A percentile compares a stretch with the other conserved stretches of the same genome.
Evolutionary conservation across 2,888 invertebrate species (phyloP).

Genomic region (Linnaemya vulpina): DNA sequence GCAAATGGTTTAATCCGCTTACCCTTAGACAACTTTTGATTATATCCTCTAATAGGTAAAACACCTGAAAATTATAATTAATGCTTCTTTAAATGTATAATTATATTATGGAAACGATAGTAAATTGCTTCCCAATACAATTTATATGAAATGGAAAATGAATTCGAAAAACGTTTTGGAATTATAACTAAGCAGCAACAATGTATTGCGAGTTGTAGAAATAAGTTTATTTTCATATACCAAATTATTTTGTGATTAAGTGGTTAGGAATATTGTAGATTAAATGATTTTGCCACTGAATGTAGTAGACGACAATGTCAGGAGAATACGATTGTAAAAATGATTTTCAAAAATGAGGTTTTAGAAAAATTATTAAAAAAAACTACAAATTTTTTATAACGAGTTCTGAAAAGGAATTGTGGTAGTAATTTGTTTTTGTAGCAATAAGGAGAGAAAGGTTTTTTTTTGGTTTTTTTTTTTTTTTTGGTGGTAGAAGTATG

Average conservation of each 20-base stretch:
- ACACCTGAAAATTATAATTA: constrained; percentile 53
- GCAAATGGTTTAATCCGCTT: constrained; percentile 54
- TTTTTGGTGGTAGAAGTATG: constrained; percentile 71
- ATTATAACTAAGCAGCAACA: neutral
- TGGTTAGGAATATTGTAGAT: constrained; percentile 50
- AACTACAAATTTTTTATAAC: constrained; percentile 27
- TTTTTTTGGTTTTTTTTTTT: constrained; percentile 63
- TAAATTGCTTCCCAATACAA: neutral
- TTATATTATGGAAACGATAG: neutral
- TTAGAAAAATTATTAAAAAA: constrained; percentile 38
- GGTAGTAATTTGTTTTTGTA: constrained; percentile 59
- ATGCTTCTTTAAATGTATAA: constrained; percentile 10
- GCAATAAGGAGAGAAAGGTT: constrained; percentile 52
- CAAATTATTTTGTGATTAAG: constrained; percentile 48
- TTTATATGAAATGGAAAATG: constrained; percentile 15
- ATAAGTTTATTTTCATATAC: constrained; percentile 54
- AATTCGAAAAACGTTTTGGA: neutral
- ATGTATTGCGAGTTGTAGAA: constrained; percentile 18
- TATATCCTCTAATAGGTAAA: constrained; percentile 52
- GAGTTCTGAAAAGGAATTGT: constrained; percentile 74
- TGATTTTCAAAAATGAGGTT: constrained; percentile 49
- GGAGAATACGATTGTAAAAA: constrained; percentile 45
- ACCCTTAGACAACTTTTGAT: constrained; percentile 48
- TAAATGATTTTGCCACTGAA: constrained; percentile 55
- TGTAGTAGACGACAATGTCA: constrained; percentile 56